Conservation (phyloP, 1,140 invertebrate genomes). For the Brachionus calyciflorus region DNA sequence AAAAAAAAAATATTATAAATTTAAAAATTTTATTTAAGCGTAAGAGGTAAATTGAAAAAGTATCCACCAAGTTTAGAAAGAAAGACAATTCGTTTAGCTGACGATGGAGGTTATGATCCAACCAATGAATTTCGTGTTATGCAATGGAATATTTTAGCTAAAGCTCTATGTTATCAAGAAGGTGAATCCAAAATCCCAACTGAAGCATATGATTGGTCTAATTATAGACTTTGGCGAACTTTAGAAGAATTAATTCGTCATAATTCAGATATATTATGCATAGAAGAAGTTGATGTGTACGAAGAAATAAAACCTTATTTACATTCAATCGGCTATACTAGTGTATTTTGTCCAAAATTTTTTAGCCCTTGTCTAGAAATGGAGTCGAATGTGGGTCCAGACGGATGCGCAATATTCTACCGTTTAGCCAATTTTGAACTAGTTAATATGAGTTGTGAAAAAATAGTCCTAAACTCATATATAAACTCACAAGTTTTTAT, state of each 20-base stretch:
- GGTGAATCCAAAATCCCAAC: not conserved
- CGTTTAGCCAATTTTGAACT: conserved; percentile 6
- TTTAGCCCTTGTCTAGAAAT: conserved; percentile 43
- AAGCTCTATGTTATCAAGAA: conserved; percentile 6
- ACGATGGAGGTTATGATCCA: not conserved
- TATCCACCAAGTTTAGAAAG: conserved; percentile 17
- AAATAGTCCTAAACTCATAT: not conserved
- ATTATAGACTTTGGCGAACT: conserved; percentile 17
- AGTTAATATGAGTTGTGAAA: conserved; percentile 46
- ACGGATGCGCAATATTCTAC: conserved; percentile 45
- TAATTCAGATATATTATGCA: conserved; percentile 32
- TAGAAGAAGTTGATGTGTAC: conserved; percentile 37
- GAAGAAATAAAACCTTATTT: conserved; percentile 45
- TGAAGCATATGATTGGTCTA: conserved; percentile 14
- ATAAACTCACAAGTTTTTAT: conserved; percentile 45
- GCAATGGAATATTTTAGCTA: conserved; percentile 44
- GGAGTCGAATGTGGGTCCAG: conserved; percentile 29
- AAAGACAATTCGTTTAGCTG: not conserved
- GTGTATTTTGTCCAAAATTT: conserved; percentile 46
- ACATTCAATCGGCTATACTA: conserved; percentile 35
- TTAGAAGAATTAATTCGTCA: conserved; percentile 8
- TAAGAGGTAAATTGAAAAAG: conserved; percentile 19
- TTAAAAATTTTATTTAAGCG: not conserved
- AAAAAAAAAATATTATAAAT: not conserved
- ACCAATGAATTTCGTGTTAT: conserved; percentile 26